Base-by-base conservation (phyloP, 2,888 invertebrate genomes). In the Lepidochitona cinerea region DNA sequence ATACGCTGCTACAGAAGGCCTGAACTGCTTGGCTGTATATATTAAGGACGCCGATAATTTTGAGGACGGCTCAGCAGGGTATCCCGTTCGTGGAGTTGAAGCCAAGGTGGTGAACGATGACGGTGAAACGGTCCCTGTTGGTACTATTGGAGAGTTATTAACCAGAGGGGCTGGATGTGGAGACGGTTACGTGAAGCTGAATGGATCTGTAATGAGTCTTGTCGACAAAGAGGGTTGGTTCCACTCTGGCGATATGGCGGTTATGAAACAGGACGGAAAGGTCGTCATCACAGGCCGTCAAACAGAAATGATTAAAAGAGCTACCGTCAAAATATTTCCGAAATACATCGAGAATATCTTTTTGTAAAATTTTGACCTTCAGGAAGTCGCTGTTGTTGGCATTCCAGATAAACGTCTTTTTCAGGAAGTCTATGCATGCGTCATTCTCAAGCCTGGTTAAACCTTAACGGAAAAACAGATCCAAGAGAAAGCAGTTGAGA, bases 341-440 rank as follows among this genome's bases (percentile, higher is more conserved):
- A 2, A 32, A 1, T 33, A 14, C 35, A 14, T 71, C 0, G 71
- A 71, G 37, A 66, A 35, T 5, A 35, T 35, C 18, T 32, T 71
- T 18, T 14, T 26, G 9, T 18, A 49, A 49, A 32, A 23, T 6
- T 49, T 41, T 54, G 53, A 49, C 18, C n/a, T 71, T 26, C 18
- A 37, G 12, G 36, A 36, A n/a, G 71, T 65, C 23, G n/a, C 66
- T 9, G 71, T 71, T 23, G 41, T 71, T 36, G 71, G 71, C 29
- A 65, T 71, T 3, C 35, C 35, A 6, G 71, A 71, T n/a, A 65
- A 67, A 2, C 5, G 67, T 33, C 18, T 65, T 26, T 29, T 32
- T 9, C 53, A 71, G 64, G 71, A 71, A 37, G 26, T 71, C 3
- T 64, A 35, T n/a, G 71, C 71, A n/a, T 71, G 71, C 36, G 37